Base-by-base conservation (phyloP, 2,797 vertebrate genomes). In the Anabacerthia variegaticeps region DNA sequence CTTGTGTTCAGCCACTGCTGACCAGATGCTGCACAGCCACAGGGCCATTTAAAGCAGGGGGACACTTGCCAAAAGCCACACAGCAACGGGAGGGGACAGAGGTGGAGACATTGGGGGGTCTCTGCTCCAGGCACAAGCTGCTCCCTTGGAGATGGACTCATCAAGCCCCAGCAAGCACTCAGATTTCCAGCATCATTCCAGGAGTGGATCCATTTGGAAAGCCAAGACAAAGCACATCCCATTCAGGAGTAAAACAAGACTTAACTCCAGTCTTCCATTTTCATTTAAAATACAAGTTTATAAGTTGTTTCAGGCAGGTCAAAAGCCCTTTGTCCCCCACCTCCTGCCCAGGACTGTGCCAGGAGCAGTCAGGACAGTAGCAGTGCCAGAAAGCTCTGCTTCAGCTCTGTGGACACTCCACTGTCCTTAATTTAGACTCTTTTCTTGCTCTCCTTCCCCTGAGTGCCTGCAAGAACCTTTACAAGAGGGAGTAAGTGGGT, bases 231-330 rank as follows among this genome's bases (percentile, higher is more conserved):
- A 59, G 44, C 26, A 34, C 0, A 1, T 26, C 56, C 71, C 43
- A 9, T 18, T 67, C 36, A 44, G 27, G 6, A 93, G 26, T 52
- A 79, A 79, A 77, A 43, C 22, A 56, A 81, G 52, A 55, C 16
- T 73, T 71, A 63, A 72, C 11, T 58, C 30, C 39, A 26, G 73
- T 18, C 55, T 88, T 84, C 56, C 17, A 28, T 78, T 74, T 85
- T 48, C 75, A 61, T 39, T 95, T 73, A 69, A 71, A 95, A 90
- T 6, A 36, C 37, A 88, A n/a, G 17, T 78, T 85, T 77, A 54
- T 24, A 59, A 84, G 36, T 14, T 51, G 61, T 43, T 81, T 74
- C 37, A 75, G 62, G 56, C 59, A 92, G 51, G 21, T 61, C 49
- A 67, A 51, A 48, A 74, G 41, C 32, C 48, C 54, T 46, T 49